Evolutionary conservation across 1,140 invertebrate species (phyloP).

Genomic region (Cotesia typhae): DNA sequence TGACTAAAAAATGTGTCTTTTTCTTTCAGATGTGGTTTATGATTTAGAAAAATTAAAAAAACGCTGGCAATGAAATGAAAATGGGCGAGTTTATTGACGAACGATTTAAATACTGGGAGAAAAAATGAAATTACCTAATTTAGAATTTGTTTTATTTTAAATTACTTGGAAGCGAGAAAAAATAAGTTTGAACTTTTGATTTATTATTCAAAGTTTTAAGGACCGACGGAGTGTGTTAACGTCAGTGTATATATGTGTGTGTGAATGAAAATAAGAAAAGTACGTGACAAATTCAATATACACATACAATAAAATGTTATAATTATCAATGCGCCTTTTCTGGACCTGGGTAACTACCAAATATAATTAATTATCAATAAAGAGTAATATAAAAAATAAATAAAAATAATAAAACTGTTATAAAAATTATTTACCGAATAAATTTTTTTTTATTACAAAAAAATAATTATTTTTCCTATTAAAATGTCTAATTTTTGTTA

Average conservation of each 20-base stretch:
- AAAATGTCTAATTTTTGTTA: no score
- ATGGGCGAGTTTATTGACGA: slow-evolving; percentile 13
- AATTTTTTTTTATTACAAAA: no score
- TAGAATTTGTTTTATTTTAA: not conserved
- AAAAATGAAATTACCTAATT: no score
- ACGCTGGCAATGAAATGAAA: slow-evolving; percentile 28
- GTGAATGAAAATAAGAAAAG: not conserved
- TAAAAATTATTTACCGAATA: no score
- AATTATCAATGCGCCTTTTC: no score
- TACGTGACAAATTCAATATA: no score
- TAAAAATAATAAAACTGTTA: not conserved
- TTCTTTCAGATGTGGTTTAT: slow-evolving; percentile 55
- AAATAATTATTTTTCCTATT: no score
- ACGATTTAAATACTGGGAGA: not conserved
- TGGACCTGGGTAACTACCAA: no score
- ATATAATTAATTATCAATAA: no score
- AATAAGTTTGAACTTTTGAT: not conserved
- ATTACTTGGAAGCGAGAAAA: not conserved
- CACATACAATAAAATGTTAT: no score
- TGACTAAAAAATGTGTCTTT: not conserved
- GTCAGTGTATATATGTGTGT: not conserved
- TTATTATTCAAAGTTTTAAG: no score
- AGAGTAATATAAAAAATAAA: slow-evolving; percentile 2
- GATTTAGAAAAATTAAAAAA: slow-evolving; percentile 40
- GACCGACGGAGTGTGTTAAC: no score